Evolutionary conservation across 2,797 vertebrate species (phyloP).

Genomic region (Thunnus albacares): DNA sequence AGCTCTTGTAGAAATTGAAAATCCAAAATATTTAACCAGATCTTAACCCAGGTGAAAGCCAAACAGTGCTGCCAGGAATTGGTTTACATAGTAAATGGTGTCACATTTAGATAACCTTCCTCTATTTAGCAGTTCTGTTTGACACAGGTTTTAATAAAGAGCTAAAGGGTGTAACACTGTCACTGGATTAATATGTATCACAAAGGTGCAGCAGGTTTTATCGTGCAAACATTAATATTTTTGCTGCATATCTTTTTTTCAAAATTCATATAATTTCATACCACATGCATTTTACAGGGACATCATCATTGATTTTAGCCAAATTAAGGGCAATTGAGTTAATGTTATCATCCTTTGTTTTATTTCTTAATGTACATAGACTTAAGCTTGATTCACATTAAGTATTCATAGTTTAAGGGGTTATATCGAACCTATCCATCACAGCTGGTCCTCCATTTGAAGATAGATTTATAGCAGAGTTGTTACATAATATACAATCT

Average conservation of each 20-base stretch:
- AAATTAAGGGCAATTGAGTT: neutral
- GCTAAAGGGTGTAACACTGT: neutral
- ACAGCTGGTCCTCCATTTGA: neutral
- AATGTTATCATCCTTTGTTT: neutral
- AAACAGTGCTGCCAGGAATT: neutral
- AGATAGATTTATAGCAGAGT: neutral
- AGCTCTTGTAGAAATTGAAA: neutral
- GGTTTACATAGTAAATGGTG: neutral
- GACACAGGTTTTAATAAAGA: neutral
- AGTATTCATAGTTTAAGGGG: too few species aligned
- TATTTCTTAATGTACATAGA: neutral
- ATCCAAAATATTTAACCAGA: neutral
- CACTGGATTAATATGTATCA: neutral
- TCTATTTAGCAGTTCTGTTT: neutral
- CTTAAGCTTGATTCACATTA: neutral
- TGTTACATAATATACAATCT: conserved; percentile 26
- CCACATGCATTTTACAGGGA: neutral
- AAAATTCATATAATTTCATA: neutral
- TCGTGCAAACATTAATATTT: neutral
- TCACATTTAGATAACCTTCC: neutral
- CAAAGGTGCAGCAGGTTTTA: neutral
- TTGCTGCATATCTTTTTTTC: neutral
- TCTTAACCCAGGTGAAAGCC: neutral
- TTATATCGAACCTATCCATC: neutral
- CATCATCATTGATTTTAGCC: neutral